These are phyloP conservation scores for Orycteropus afer DNA, from an alignment of 2,113 vertebrate genomes.

Conservation along the genomic window DNA sequence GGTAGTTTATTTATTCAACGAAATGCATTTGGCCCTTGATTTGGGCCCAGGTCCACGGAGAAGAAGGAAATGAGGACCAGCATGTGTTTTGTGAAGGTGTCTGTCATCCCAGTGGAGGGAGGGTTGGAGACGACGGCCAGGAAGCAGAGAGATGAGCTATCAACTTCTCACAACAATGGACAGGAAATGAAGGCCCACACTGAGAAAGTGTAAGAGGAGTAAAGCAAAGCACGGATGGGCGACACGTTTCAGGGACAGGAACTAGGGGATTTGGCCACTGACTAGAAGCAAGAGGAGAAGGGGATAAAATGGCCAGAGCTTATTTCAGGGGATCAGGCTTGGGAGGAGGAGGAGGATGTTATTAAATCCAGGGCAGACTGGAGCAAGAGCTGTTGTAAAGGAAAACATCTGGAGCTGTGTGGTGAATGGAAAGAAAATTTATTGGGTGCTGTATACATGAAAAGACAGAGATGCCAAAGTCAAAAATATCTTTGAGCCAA, in stretches of 20 bases:
- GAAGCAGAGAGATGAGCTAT: background rate
- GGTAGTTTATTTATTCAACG: background rate
- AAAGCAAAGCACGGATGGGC: background rate
- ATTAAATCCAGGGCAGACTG: background rate
- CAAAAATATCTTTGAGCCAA: background rate
- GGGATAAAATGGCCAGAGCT: background rate
- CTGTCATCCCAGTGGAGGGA: background rate
- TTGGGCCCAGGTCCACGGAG: background rate
- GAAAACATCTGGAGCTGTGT: background rate
- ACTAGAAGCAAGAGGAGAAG: background rate
- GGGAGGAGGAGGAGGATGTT: background rate
- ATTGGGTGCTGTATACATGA: background rate
- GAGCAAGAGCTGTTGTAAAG: background rate
- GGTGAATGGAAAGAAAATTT: background rate
- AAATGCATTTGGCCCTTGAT: background rate
- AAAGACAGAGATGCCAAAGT: conserved; percentile 2
- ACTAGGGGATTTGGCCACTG: background rate
- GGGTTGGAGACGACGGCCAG: background rate
- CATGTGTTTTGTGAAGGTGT: background rate
- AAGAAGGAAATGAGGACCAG: background rate
- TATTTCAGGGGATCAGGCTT: background rate
- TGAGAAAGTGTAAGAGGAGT: background rate
- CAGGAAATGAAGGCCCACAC: background rate
- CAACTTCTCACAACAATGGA: background rate
- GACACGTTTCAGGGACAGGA: accelerated